Base-by-base conservation (phyloP, 2,797 vertebrate genomes). In the Lagodon rhomboides region DNA sequence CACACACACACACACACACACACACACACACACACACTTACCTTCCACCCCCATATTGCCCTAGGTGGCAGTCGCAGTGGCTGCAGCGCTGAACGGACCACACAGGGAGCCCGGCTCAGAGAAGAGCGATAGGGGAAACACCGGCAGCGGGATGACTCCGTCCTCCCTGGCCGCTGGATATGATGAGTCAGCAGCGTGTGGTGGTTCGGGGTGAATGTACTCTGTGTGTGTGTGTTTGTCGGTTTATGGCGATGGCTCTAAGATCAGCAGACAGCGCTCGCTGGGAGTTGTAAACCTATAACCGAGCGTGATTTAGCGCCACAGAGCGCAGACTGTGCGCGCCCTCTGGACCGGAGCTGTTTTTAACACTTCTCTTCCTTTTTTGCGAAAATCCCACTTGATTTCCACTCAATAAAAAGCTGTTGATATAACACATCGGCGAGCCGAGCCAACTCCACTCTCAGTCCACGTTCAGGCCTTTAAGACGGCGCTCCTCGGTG, bases 361-460 rank as follows among this genome's bases (percentile, higher is more conserved):
- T 86, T 73, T 82, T 72, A 84, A 83, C 79, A 80, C 75, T 77
- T 76, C 38, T 63, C 55, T 75, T 73, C 77, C 75, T 82, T 82
- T 64, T n/a, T n/a, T n/a, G 73, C 69, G 13, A 84, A 84, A 90
- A 59, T 82, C 87, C 84, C 72, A 46, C 80, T 73, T 77, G 75
- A 85, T 87, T 92, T 85, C 82, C 90, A 81, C 75, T 88, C 79
- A 71, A 76, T 89, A 83, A 91, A 90, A 86, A 13, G 9, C 34
- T 85, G 88, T 87, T 77, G 83, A 85, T 84, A 79, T 75, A 90
- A 76, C 88, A 76, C 88, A 76, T 77, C 38, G 61, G 59, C n/a
- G 16, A 65, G 54, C 11, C 46, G 76, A 75, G 77, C 74, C 82
- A 58, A 18, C 55, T 65, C 27, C 25, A 51, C 80, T 82, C 60